phyloP scores from a whole-genome alignment of 2,888 invertebrate genomes.

The Argyra leucocephala region DNA sequence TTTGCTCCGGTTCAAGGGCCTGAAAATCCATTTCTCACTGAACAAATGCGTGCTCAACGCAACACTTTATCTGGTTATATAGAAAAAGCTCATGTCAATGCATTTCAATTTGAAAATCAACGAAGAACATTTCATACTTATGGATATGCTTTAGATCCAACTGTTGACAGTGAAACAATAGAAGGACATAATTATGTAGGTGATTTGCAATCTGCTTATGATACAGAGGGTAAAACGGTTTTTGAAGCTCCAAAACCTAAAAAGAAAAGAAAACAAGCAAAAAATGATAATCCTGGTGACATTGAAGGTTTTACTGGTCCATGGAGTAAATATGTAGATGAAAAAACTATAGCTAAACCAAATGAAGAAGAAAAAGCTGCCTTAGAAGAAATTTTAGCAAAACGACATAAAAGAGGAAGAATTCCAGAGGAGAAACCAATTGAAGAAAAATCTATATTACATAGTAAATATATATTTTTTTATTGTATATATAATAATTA shows the following conservation, averaged over 20 bases:
- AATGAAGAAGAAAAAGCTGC: conserved; percentile 89
- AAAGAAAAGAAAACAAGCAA: conserved; percentile 72
- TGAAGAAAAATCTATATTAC: conserved; percentile 90
- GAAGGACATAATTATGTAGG: conserved; percentile 48
- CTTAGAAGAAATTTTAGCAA: conserved; percentile 85
- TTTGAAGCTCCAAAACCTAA: conserved; percentile 76
- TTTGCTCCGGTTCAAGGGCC: conserved; percentile 89
- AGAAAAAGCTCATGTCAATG: conserved; percentile 89
- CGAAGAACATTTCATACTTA: conserved; percentile 87
- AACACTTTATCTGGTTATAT: conserved; percentile 92
- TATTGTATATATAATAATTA: conserved; percentile 1
- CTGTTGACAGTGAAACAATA: conserved; percentile 53
- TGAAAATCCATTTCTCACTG: conserved; percentile 83
- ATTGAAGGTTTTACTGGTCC: conserved; percentile 93
- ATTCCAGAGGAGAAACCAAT: conserved; percentile 84
- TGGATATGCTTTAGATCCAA: conserved; percentile 91
- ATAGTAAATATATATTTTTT: conserved; percentile 53
- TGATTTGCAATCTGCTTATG: conserved; percentile 58
- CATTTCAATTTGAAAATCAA: conserved; percentile 96
- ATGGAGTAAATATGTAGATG: conserved; percentile 92
- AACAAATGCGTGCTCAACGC: conserved; percentile 75
- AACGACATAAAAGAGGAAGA: conserved; percentile 76
- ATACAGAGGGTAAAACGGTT: conserved; percentile 72
- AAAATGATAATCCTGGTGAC: conserved; percentile 84
- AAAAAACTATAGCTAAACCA: conserved; percentile 79